Base-by-base conservation (phyloP, 92 coral and sea anemone genomes). In the Diadumene lineata region DNA sequence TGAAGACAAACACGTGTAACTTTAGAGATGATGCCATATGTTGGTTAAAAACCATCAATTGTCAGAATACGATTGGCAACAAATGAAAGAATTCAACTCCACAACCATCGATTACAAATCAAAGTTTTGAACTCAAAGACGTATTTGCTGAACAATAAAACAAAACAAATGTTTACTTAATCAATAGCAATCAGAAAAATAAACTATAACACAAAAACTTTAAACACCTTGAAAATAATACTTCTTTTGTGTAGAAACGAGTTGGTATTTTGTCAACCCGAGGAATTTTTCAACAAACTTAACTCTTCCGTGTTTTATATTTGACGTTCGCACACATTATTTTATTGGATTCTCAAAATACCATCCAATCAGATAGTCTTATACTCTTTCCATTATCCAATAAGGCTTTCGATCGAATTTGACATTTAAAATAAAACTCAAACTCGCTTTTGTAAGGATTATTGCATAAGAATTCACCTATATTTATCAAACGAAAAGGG, bases 261-360 rank as follows among this genome's bases (percentile, higher is more conserved):
- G 19, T 13, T 53, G 58, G 58, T 13, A 53, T 21, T 15, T 53
- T 53, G 10, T 53, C 19, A 13, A 16, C n/a, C 19, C 58, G 33
- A 62, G 31, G 43, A 28, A 62, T 23, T 62, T 62, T 19, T 7
- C 4, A 1, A 11, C 68, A 11, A 21, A 6, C 4, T 60, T 1
- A 22, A 21, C 31, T 2, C 58, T 15, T 21, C 21, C 58, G 58
- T 53, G 58, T 53, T 44, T 44, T 9, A 9, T 9, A 44, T 44
- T 8, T 21, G 58, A 53, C 58, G 4, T 29, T 23, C 68, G 17
- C 68, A 62, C 29, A 19, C 3, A 62, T 13, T 23, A 60, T 19
- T 62, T 62, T 29, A 31, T 62, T 62, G 68, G 68, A 11, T 28
- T 62, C 43, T 62, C 34, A 23, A 62, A 27, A 62, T 23, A 28